phyloP scores from a whole-genome alignment of 2,888 invertebrate species.

The Erpobdella octoculata region DNA sequence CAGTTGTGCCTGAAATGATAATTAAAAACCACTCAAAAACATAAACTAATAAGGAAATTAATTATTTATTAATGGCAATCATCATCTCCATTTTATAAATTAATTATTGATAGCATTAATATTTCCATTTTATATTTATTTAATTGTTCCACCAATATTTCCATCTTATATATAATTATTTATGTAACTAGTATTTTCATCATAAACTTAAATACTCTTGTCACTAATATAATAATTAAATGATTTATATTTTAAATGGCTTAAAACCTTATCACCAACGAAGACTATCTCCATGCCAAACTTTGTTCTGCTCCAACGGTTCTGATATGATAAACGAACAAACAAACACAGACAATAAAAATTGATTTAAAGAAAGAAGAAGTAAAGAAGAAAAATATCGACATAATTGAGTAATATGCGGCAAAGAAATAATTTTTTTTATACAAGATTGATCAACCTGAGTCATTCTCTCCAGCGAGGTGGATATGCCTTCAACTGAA shows the following conservation, averaged over 20 bases:
- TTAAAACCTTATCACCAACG: no score
- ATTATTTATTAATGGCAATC: no score
- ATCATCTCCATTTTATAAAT: neutral
- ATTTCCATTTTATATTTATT: neutral
- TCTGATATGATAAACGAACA: neutral
- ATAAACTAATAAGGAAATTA: neutral
- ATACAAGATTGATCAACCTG: conserved; percentile 52
- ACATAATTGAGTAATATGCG: no score
- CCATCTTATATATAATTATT: no score
- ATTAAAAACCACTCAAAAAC: neutral
- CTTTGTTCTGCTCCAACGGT: no score
- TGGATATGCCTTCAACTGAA: conserved; percentile 93
- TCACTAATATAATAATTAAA: no score
- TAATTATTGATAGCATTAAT: neutral
- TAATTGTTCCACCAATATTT: no score
- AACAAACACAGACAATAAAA: neutral
- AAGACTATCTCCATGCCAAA: no score
- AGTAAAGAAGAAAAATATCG: neutral
- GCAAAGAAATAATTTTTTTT: neutral
- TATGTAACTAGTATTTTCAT: no score
- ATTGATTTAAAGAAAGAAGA: neutral
- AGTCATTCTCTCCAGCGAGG: conserved; percentile 97
- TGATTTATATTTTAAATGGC: no score
- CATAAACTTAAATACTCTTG: no score
- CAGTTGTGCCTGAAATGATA: conserved; percentile 58